Evolutionary conservation across 2,797 vertebrate species (phyloP).

Genomic region (Sus cebifrons): DNA sequence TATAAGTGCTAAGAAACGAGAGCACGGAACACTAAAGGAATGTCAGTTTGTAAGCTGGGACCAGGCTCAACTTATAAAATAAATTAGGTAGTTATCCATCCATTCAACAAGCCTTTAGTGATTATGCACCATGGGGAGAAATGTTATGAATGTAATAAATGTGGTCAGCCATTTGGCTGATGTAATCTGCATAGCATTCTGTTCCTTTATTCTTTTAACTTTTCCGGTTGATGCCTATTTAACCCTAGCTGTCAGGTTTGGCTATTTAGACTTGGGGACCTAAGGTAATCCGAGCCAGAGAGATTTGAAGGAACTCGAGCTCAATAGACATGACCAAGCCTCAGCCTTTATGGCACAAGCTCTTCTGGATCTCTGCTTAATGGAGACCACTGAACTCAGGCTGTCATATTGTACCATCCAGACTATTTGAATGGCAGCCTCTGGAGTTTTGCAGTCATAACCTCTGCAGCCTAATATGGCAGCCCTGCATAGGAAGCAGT

Average conservation of each 20-base stretch:
- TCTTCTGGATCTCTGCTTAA: conserved; percentile 8
- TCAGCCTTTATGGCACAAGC: neutral
- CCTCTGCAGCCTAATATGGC: neutral
- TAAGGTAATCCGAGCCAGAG: conserved; percentile 38
- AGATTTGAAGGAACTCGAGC: neutral
- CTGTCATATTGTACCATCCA: neutral
- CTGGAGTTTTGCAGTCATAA: conserved; percentile 27
- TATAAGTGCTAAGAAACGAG: conserved; percentile 8
- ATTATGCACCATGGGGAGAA: conserved; percentile 12
- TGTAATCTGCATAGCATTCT: conserved; percentile 17
- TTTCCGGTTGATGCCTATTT: conserved; percentile 39
- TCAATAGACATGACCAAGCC: neutral
- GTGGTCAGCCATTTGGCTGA: neutral
- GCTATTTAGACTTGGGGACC: conserved; percentile 1
- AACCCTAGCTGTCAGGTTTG: neutral
- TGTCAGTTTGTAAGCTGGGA: neutral
- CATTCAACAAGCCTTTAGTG: neutral
- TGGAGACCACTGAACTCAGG: neutral
- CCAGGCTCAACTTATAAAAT: conserved; percentile 27
- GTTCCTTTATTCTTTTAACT: conserved; percentile 27
- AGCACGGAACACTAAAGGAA: neutral
- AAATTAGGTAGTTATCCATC: conserved; percentile 15
- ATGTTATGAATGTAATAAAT: conserved; percentile 25
- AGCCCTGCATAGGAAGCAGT: neutral
- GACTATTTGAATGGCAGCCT: neutral